These are phyloP conservation scores for Drosophila emarginata DNA, from an alignment of 2,888 invertebrate species.

Conservation along the genomic window DNA sequence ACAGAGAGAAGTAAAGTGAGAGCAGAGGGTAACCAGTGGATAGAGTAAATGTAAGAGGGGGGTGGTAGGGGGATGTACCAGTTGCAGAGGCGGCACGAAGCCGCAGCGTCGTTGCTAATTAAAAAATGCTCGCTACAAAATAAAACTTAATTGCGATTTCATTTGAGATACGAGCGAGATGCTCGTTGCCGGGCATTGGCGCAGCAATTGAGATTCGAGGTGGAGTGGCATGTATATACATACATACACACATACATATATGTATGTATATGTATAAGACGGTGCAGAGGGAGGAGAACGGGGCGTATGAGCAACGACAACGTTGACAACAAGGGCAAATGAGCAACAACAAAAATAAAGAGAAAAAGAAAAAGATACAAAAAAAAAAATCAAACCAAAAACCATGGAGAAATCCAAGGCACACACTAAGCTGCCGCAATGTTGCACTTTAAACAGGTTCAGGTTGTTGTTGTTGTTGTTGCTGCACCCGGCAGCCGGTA, in stretches of 20 bases:
- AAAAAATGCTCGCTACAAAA: conserved; percentile 77
- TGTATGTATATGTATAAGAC: too few relatives aligned
- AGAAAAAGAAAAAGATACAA: too few relatives aligned
- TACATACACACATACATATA: too few relatives aligned
- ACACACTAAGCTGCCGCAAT: conserved; percentile 42
- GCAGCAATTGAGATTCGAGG: conserved; percentile 43
- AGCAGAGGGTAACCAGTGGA: neutral
- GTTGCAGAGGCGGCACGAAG: conserved; percentile 53
- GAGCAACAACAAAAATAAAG: conserved; percentile 16
- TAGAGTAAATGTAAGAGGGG: neutral
- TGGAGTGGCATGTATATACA: conserved; percentile 23
- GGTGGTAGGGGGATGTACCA: conserved; percentile 35
- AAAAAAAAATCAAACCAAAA: neutral
- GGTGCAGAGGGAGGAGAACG: conserved; percentile 1
- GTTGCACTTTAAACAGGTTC: conserved; percentile 65
- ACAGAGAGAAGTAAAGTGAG: neutral
- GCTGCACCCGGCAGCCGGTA: conserved; percentile 37
- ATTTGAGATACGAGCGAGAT: conserved; percentile 67
- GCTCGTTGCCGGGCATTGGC: conserved; percentile 53
- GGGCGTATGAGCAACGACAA: conserved; percentile 49
- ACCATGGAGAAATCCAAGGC: conserved; percentile 10
- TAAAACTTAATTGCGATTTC: conserved; percentile 79
- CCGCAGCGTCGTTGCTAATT: conserved; percentile 68
- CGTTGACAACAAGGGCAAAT: conserved; percentile 19
- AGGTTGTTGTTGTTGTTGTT: conserved; percentile 32